phyloP scores from a whole-genome alignment of 2,113 vertebrate genomes.

The Corythornis cristatus region DNA sequence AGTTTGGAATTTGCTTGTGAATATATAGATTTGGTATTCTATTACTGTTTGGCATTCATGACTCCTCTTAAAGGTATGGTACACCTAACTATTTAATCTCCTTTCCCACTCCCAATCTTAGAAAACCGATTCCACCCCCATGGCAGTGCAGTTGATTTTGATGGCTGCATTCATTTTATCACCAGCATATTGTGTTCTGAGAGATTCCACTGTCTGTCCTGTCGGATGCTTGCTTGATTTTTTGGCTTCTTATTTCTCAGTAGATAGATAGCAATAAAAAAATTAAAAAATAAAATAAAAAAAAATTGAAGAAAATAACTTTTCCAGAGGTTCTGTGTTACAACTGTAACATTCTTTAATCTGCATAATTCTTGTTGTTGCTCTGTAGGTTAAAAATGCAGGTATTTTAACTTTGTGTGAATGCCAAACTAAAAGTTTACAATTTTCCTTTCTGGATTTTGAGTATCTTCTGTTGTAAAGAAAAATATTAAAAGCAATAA shows the following conservation, averaged over 20 bases:
- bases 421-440: slow-evolving; percentile 99
- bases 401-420: slow-evolving; percentile 93
- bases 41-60: slow-evolving; percentile 80
- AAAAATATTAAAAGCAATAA: slow-evolving; percentile 98
- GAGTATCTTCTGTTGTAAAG: slow-evolving; percentile 96
- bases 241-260: slow-evolving; percentile 83
- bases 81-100: slow-evolving; percentile 68
- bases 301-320: slow-evolving; percentile 79
- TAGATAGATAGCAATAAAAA: slow-evolving; percentile 97
- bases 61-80: slow-evolving; percentile 68
- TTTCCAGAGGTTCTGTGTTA: slow-evolving; percentile 88
- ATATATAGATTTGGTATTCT: slow-evolving; percentile 73
- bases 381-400: slow-evolving; percentile 85
- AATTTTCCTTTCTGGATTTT: slow-evolving; percentile 94
- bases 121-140: slow-evolving; percentile 66
- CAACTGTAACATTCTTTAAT: slow-evolving; percentile 81
- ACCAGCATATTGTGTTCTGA: slow-evolving; percentile 84
- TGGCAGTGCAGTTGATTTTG: slow-evolving; percentile 75
- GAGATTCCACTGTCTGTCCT: slow-evolving; percentile 81
- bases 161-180: slow-evolving; percentile 80
- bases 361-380: slow-evolving; percentile 82
- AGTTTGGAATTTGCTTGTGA: slow-evolving; percentile 71
- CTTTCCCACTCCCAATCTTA: slow-evolving; percentile 63
- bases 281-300: slow-evolving; percentile 79
- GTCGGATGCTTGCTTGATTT: slow-evolving; percentile 78